Base-by-base conservation (phyloP, 2,797 vertebrate genomes). In the Sphaeramia orbicularis region DNA sequence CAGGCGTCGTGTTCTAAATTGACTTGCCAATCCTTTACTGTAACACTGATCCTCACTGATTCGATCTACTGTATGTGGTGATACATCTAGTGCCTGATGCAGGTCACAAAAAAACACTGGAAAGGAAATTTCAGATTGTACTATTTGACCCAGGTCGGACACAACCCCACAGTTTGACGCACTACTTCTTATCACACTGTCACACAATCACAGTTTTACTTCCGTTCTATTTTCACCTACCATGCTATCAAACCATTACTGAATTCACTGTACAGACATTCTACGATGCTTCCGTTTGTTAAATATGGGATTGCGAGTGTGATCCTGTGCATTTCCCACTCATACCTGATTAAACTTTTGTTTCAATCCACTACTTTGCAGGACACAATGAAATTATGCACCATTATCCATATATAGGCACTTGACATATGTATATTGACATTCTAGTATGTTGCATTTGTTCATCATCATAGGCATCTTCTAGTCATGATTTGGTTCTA, bases 341-440 rank as follows among this genome's bases (percentile, higher is more conserved):
- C 32, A 48, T 4, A 66, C 30, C 60, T 78, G 4, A 42, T 78
- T 82, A 44, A 47, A 61, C 58, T 45, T 51, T 55, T 53, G 56
- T 53, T 60, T 54, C 51, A 41, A 76, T 55, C 59, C 72, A 73
- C 58, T 69, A 58, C 60, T 71, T 75, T 70, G 47, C 78, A 61
- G 71, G 56, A 68, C 65, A 65, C 53, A 2, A 38, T 63, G 58
- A 37, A 64, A 66, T 75, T 70, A 83, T 72, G 73, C 78, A 72
- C 45, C 75, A 38, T 73, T 76, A 54, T 83, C 53, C 71, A 86
- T 69, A 15, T 80, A 83, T 84, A 89, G 78, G 67, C 89, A 92
- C 81, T 88, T 78, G 51, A 72, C 78, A 82, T 70, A 66, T 83
- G 88, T 90, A 88, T 89, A 90, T 73, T 74, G 62, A 80, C 72